phyloP scores from a whole-genome alignment of 2,113 vertebrate species.

The Acrocephalus kingi region DNA sequence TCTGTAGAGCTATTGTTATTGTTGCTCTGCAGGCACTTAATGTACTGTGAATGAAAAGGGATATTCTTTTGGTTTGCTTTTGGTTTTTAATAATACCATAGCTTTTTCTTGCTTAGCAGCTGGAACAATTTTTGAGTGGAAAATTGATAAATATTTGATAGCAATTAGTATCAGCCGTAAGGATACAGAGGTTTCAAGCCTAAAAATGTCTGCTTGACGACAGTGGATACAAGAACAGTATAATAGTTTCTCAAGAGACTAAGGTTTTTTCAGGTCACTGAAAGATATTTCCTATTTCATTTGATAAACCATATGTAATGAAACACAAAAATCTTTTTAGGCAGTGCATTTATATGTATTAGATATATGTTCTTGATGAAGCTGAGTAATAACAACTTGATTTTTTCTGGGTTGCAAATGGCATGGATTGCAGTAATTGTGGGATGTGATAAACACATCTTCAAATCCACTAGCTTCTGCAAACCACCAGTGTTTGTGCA shows the following conservation, averaged over 20 bases:
- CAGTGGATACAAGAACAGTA: background rate
- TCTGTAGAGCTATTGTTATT: background rate
- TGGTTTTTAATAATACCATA: background rate
- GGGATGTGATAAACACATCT: background rate
- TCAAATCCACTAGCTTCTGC: background rate
- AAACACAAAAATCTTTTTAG: background rate
- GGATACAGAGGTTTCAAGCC: background rate
- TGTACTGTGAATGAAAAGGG: background rate
- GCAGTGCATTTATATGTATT: background rate
- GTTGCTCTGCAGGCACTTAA: background rate
- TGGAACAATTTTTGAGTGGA: conserved; percentile 33
- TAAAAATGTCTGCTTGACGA: background rate
- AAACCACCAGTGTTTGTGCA: background rate
- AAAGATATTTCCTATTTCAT: background rate
- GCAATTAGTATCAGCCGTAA: conserved; percentile 1
- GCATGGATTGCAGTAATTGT: background rate
- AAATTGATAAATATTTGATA: conserved; percentile 56
- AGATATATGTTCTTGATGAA: background rate
- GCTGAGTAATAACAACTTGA: background rate
- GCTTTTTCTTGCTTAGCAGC: background rate
- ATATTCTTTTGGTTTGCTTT: background rate
- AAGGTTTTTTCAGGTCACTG: background rate
- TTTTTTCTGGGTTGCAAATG: background rate
- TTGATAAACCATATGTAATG: background rate
- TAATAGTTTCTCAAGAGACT: background rate